Base-by-base conservation (phyloP, 2,888 invertebrate species). In the Sphaerophoria taeniata region DNA sequence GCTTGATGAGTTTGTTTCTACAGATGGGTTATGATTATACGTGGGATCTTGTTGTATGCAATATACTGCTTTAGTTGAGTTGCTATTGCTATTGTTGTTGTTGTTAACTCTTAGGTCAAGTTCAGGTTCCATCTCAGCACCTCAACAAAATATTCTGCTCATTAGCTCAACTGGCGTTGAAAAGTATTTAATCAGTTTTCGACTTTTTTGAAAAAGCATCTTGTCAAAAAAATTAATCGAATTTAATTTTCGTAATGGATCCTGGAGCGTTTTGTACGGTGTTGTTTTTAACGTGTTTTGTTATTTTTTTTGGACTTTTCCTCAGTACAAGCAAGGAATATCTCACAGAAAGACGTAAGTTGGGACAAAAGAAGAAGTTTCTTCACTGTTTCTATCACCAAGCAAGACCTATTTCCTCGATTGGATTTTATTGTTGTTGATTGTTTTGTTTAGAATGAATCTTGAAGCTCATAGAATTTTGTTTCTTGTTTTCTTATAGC, bases 291-390 rank as follows among this genome's bases (percentile, higher is more conserved):
- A n/a, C n/a, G n/a, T n/a, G n/a, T n/a, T 45, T 45, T 6, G 1
- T 72, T 14, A 7, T 63, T 33, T 6, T 71, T 9, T 6, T 75
- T 5, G 36, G 36, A 7, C n/a, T 61, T n/a, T 61, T 58, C 12
- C 9, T 53, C 24, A 58, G 16, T 9, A 16, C 71, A 1, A 39
- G 49, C 2, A 58, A 71, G 36, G 63, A 75, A 53, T 88, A 87
- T 60, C 60, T 88, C 55, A 87, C 81, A 31, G 80, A 87, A 80
- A 75, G 82, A 65, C 88, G 88, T 88, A 87, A 82, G 87, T n/a
- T 87, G 9, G 51, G 36, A 36, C 36, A 36, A 36, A 36, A 36
- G 7, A 36, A 36, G 7, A 36, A 9, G 6, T 31, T 3, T 24
- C 11, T 31, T 2, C 5, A 36, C 7, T 51, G n/a, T n/a, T 65